Evolutionary conservation across 2,888 invertebrate genomes (phyloP).

Genomic region (Eucera pruinosa): DNA sequence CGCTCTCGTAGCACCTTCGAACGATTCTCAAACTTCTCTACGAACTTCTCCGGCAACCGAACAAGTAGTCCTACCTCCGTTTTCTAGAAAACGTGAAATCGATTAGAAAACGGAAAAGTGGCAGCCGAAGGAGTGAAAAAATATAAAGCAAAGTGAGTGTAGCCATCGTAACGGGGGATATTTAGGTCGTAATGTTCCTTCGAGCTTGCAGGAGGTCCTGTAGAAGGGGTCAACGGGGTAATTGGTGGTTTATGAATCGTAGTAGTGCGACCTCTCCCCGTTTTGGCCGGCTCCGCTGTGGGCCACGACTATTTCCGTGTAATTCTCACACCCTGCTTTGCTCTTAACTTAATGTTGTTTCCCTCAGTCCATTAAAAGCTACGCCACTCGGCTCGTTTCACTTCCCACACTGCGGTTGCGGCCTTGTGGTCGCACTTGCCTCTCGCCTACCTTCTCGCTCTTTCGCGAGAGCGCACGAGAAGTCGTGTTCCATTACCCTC

Average conservation of each 20-base stretch:
- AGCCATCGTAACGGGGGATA: background rate
- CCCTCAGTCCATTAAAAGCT: slow-evolving; percentile 83
- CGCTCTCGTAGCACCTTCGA: too few species aligned
- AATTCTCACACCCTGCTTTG: slow-evolving; percentile 78
- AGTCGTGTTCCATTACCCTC: slow-evolving; percentile 75
- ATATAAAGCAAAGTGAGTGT: background rate
- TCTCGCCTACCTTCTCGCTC: slow-evolving; percentile 51
- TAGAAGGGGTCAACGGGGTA: slow-evolving; percentile 74
- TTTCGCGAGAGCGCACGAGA: slow-evolving; percentile 58
- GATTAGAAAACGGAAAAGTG: too few species aligned
- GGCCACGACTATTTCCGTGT: slow-evolving; percentile 78
- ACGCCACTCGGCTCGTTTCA: slow-evolving; percentile 82
- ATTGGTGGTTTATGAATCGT: slow-evolving; percentile 84
- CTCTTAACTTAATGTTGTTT: slow-evolving; percentile 80
- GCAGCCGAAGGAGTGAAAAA: too few species aligned
- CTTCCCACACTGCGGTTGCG: slow-evolving; percentile 80
- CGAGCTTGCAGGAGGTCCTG: slow-evolving; percentile 45
- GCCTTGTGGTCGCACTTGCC: slow-evolving; percentile 73
- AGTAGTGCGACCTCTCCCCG: slow-evolving; percentile 67
- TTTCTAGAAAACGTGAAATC: too few species aligned
- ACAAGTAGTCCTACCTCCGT: too few species aligned
- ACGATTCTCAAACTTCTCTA: too few species aligned
- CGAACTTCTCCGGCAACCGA: too few species aligned
- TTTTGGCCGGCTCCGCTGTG: slow-evolving; percentile 52
- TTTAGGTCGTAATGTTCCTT: slow-evolving; percentile 33